These are phyloP conservation scores for Augochlorella aurata DNA, from an alignment of 2,888 invertebrate genomes.

Conservation along the genomic window DNA sequence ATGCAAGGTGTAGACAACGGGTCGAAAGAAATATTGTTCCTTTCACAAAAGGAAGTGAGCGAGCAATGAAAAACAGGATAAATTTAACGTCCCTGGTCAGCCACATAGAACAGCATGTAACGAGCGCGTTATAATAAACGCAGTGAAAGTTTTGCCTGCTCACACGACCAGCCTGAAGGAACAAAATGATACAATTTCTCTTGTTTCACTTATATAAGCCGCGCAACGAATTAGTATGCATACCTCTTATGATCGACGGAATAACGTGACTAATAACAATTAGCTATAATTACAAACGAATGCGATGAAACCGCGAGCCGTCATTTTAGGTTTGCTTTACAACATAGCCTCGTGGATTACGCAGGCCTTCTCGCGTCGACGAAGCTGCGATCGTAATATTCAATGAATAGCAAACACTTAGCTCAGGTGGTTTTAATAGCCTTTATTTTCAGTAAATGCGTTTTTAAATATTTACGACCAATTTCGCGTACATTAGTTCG, in stretches of 20 bases:
- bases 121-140: constrained; percentile 64
- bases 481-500: neutral
- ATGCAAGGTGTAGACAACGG: neutral
- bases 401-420: neutral
- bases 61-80: constrained; percentile 20
- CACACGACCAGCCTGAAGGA: constrained; percentile 51
- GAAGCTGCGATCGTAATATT: neutral
- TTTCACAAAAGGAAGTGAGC: constrained; percentile 12
- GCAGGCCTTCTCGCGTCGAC: neutral
- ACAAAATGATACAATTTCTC: constrained; percentile 75
- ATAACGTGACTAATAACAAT: neutral
- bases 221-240: constrained; percentile 17
- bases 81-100: constrained; percentile 44
- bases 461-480: neutral
- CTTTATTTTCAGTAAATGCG: neutral
- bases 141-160: constrained; percentile 73
- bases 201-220: constrained; percentile 65
- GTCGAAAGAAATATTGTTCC: neutral
- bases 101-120: constrained; percentile 47
- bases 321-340: neutral
- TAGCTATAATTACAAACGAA: neutral
- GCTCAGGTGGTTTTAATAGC: neutral
- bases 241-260: constrained; percentile 1
- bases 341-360: neutral
- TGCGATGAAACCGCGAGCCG: neutral